Base-by-base conservation (phyloP, 2,797 vertebrate genomes). In the Acanthiza pusilla region DNA sequence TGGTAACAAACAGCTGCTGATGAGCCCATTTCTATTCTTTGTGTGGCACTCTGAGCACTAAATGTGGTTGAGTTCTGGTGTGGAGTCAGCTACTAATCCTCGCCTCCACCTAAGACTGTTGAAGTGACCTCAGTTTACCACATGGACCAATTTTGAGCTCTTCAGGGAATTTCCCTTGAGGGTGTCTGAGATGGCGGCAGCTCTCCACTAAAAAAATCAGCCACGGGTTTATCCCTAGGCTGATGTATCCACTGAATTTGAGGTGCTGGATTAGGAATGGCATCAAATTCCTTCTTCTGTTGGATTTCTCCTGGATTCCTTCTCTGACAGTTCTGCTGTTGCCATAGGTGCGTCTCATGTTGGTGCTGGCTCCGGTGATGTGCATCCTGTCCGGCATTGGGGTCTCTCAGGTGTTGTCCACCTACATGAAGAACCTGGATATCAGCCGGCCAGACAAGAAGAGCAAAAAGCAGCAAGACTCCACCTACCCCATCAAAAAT, bases 361-460 rank as follows among this genome's bases (percentile, higher is more conserved):
- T 99, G 97, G 99, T 99, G 51, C 95, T 99, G 97, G 99, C 99
- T 34, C 99, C 99, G 0, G 99, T 99, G 79, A 99, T 99, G 99
- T 99, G 99, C 97, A 99, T 99, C 96, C 98, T 99, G 55, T 99
- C 99, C 0, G 99, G 99, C 82, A 99, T 99, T 1, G 99, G 99
- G 2, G 99, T 99, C 63, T 99, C 99, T 57, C 99, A 99, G 97
- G 99, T 99, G 27, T 95, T 99, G 9, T 99, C 99, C 75, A 99
- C 99, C 22, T 99, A 99, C 92, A 99, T 99, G 99, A 99, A 99
- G 98, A 99, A 99, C 97, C 94, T 99, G 97, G 99, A 99, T 30
- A 99, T 99, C 91, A 99, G 98, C 97, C 98, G 99, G 45, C 98
- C 99, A 1, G 99, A 99, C 97, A 99, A 99, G 98, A 99, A 99